Evolutionary conservation across 2,113 vertebrate species (phyloP), one percentile per base, ranked within the genome.

Genomic region (Sinocyclocheilus anshuiensis): DNA sequence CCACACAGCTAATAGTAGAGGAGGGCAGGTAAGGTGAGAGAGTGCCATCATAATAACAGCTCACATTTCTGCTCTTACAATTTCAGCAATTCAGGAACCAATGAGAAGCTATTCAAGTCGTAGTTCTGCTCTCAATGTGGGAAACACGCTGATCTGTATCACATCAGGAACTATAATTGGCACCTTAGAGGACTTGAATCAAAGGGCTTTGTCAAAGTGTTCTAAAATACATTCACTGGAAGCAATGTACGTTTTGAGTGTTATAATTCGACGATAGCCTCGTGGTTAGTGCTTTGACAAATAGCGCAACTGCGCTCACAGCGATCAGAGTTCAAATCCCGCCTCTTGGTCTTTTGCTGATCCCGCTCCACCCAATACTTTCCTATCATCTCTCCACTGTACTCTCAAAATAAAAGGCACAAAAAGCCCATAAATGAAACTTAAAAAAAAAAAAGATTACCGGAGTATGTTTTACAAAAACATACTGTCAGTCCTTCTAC

Each of bases 81-180:
- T 65, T 59, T 63, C 57, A 80, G 57, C 6, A 59, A 45, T 81
- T 36, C 29, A 59, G 55, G 77, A 79, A 59, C 29, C 36, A 36
- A 36, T 33, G 29, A 81, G 78, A 80, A 80, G 57, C 76, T 24
- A 65, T 81, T 39, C 33, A 61, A 77, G 10, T 20, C 36, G 3
- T 42, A 9, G 55, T 79, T 81, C 33, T 10, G 39, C 79, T 65
- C 39, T 63, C 57, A 63, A 45, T 22, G 33, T n/a, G 15, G 15
- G 48, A 82, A 78, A 57, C 50, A 50, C 12, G 29, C 16, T 36
- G 4, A n/a, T 57, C 2, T 74, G 36, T 72, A 74, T 53, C 48
- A 48, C 4, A 48, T 48, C 24, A 50, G 8, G 7, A 16, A 29
- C 39, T 67, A 20, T 67, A 81, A 81, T 8, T 80, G 57, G 24